Conservation (phyloP, 1,140 invertebrate genomes). For the Rhizoglyphus robini region DNA sequence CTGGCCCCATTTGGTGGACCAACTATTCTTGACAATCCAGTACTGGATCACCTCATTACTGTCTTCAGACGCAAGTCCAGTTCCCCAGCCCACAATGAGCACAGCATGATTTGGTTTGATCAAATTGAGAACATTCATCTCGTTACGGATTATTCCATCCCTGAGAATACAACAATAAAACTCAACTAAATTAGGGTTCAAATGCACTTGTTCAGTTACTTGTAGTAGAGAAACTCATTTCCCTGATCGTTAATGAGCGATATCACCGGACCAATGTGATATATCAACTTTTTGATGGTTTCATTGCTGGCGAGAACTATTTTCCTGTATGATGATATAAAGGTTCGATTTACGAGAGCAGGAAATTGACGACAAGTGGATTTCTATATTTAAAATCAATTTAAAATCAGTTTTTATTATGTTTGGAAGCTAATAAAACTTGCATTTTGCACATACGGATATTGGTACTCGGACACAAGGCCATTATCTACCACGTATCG, state of each 20-base stretch:
- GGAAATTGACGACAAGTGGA: too few species aligned
- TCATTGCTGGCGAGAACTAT: too few species aligned
- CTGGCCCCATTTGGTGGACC: constrained; percentile 19
- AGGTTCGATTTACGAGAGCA: too few species aligned
- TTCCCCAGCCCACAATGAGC: background rate
- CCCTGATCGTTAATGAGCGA: background rate
- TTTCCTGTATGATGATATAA: too few species aligned
- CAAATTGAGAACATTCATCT: background rate
- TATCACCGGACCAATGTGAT: too few species aligned
- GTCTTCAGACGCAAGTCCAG: background rate
- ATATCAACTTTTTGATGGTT: too few species aligned
- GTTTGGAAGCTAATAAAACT: too few species aligned
- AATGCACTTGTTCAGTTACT: background rate
- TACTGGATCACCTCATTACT: constrained; percentile 8
- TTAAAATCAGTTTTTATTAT: too few species aligned
- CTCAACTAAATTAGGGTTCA: background rate
- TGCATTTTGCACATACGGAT: too few species aligned
- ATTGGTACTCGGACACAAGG: too few species aligned
- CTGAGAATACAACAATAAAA: background rate
- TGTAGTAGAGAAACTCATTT: background rate
- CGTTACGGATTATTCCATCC: background rate
- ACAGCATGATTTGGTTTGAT: background rate
- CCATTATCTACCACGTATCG: too few species aligned
- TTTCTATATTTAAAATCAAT: too few species aligned
- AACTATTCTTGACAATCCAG: constrained; percentile 22